These are phyloP conservation scores for Labrus mixtus DNA, from an alignment of 2,113 vertebrate genomes.

Conservation along the genomic window DNA sequence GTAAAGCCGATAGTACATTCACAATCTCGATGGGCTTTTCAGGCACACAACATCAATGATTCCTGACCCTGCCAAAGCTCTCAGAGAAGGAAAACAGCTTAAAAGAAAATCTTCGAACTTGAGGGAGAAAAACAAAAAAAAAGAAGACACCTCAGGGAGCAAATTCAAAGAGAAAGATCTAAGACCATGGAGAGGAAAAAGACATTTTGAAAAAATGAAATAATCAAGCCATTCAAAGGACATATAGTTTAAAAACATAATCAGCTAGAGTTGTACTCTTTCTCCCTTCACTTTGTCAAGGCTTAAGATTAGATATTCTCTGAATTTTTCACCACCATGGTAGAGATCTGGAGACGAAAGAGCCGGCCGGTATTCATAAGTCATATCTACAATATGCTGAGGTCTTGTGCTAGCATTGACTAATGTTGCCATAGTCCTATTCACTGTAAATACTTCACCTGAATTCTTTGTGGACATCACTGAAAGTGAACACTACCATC, in stretches of 20 bases:
- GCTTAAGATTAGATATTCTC: not conserved
- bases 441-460: no score
- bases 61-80: not conserved
- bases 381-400: not conserved
- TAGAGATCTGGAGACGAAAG: not conserved
- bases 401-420: not conserved
- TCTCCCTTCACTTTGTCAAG: not conserved
- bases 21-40: conserved; percentile 14
- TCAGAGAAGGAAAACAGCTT: conserved; percentile 7
- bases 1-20: conserved; percentile 9
- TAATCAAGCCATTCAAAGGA: not conserved
- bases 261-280: not conserved
- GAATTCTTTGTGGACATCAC: no score
- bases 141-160: not conserved
- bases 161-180: conserved; percentile 7
- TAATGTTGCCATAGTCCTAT: not conserved
- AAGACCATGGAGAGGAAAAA: not conserved
- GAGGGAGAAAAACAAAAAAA: not conserved
- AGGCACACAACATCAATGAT: conserved; percentile 29
- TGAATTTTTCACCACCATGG: not conserved
- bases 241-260: not conserved
- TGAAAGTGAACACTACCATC: no score
- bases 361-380: not conserved
- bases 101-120: conserved; percentile 3
- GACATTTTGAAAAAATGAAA: not conserved